Conservation (phyloP, 1,140 invertebrate genomes). For the Phocides pigmalion region DNA sequence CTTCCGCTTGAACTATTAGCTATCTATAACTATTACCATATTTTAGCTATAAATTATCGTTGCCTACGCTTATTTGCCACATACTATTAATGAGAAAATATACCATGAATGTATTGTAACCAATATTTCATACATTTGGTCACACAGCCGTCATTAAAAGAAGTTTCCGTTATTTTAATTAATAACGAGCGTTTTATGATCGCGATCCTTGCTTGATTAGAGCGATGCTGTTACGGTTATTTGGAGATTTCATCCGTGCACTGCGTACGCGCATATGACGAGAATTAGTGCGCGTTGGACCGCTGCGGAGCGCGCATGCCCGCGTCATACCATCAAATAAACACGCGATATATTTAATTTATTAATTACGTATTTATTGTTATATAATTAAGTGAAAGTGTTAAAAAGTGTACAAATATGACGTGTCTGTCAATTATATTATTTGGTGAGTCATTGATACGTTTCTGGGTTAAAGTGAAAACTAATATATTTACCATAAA, state of each 20-base stretch:
- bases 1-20: too few relatives aligned
- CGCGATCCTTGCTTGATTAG: conserved; percentile 5
- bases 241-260: conserved; percentile 35
- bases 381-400: conserved; percentile 1
- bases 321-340: conserved; percentile 16
- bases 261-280: conserved; percentile 38
- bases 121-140: neutral
- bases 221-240: conserved; percentile 42
- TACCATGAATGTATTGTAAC: too few relatives aligned
- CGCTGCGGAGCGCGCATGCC: conserved; percentile 40
- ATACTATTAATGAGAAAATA: too few relatives aligned
- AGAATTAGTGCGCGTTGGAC: conserved; percentile 37
- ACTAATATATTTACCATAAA: neutral
- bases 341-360: neutral
- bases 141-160: neutral
- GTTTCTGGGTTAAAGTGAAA: conserved; percentile 23
- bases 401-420: conserved; percentile 8
- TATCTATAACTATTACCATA: too few relatives aligned
- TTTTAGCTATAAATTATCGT: too few relatives aligned
- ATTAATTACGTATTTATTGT: conserved; percentile 13
- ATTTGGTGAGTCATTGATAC: conserved; percentile 19
- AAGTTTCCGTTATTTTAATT: neutral
- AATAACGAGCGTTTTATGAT: conserved; percentile 21
- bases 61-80: too few relatives aligned
- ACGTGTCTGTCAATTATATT: conserved; percentile 14